phyloP scores from a whole-genome alignment of 1,140 invertebrate genomes.

The Microplitis demolitor region DNA sequence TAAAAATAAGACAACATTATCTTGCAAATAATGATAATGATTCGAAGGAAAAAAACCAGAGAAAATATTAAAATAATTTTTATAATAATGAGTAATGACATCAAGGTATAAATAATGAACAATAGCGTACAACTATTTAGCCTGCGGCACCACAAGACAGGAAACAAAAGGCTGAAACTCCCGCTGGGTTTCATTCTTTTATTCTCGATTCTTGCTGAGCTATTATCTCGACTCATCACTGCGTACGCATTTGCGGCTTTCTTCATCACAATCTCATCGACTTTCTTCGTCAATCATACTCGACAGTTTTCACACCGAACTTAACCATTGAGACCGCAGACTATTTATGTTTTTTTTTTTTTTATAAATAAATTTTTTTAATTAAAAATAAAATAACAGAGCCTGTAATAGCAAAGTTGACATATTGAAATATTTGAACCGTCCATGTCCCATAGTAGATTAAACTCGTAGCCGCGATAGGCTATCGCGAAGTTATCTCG shows the following conservation, averaged over 20 bases:
- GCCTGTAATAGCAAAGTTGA: too few relatives aligned
- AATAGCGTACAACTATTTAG: slow-evolving; percentile 28
- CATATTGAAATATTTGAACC: too few relatives aligned
- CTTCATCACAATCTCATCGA: not conserved
- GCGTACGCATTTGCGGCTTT: slow-evolving; percentile 13
- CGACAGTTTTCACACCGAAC: not conserved
- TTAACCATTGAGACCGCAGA: not conserved
- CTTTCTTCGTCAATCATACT: not conserved
- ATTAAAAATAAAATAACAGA: too few relatives aligned
- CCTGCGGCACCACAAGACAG: slow-evolving; percentile 20
- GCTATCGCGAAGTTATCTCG: slow-evolving; percentile 20
- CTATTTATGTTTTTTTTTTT: not conserved
- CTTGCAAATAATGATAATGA: not conserved
- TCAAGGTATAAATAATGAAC: slow-evolving; percentile 32
- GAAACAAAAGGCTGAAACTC: slow-evolving; percentile 32
- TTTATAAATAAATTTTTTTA: not conserved
- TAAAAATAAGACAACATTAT: too few relatives aligned
- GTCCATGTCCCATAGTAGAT: too few relatives aligned
- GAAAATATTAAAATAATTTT: not conserved
- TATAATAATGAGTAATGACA: slow-evolving; percentile 28
- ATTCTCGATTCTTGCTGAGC: slow-evolving; percentile 2
- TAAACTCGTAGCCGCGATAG: not conserved
- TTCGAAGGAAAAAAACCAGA: too few relatives aligned
- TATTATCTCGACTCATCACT: slow-evolving; percentile 21
- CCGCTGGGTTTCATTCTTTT: slow-evolving; percentile 27